Base-by-base conservation (phyloP, 2,113 vertebrate species). In the Thalassarche chlororhynchos region DNA sequence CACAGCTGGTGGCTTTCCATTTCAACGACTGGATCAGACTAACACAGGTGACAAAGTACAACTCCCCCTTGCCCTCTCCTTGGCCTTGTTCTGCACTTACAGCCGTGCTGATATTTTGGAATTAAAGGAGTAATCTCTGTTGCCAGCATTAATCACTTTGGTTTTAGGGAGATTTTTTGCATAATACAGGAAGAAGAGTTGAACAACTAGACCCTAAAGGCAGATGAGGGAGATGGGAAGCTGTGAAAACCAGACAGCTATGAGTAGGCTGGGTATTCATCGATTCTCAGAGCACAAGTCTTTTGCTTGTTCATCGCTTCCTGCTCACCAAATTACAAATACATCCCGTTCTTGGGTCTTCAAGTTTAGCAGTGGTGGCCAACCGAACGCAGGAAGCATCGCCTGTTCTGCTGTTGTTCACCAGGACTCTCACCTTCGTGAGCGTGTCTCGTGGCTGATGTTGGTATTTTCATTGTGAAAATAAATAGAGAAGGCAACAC, bases 141-240 rank as follows among this genome's bases (percentile, higher is more conserved):
- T 64, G 58, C 69, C 69, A 75, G 18, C n/a, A 78, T 38, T 60
- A 51, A 74, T 82, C 10, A 55, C 18, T 87, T 90, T 29, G 52
- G 28, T 36, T 91, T 93, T 75, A 76, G 44, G 44, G 57, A 42
- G 74, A 49, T 46, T 46, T 93, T 94, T 78, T 94, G n/a, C 70
- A 77, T 51, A 28, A 77, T 88, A 32, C 7, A 42, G 55, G 51
- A 88, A 18, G 34, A 38, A 77, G 25, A 25, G n/a, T 55, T 87
- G 58, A 69, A 74, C 10, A 92, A 70, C 68, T 62, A 19, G 34
- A 47, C 21, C 31, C 40, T 76, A 32, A 78, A 91, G 57, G 52
- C 64, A 54, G 72, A 47, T 1, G 13, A 78, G 61, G 40, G 72
- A 74, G 24, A 46, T 38, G 28, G 92, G 61, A 57, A 91, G 25